phyloP scores from a whole-genome alignment of 2,113 vertebrate species.

The Pardalotus punctatus region DNA sequence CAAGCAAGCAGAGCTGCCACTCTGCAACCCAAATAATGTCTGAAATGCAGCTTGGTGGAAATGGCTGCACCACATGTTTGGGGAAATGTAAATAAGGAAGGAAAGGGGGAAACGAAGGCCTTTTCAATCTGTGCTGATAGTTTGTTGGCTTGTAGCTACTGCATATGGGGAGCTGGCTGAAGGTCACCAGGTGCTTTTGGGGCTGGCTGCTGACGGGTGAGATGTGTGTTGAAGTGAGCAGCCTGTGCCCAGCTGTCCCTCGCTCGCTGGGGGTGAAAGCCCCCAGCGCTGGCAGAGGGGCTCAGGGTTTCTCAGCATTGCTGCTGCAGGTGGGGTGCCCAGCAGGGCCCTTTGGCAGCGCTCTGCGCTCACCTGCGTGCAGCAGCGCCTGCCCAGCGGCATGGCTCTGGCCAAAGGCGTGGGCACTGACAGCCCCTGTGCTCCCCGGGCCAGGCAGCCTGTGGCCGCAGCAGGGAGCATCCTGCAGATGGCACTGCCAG shows the following conservation, averaged over 20 bases:
- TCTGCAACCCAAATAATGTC: neutral
- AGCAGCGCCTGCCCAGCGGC: neutral
- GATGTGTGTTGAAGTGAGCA: neutral
- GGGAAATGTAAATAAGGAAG: neutral
- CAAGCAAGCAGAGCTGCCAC: neutral
- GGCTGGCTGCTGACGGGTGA: neutral
- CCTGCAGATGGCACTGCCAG: neutral
- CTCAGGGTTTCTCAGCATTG: neutral
- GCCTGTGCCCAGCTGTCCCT: neutral
- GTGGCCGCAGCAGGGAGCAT: neutral
- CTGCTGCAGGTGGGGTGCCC: neutral
- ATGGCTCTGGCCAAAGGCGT: neutral
- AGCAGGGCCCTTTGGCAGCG: neutral
- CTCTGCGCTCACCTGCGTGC: neutral
- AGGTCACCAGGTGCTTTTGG: neutral
- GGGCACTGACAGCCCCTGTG: neutral
- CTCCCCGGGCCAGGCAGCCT: neutral
- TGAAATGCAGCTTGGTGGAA: neutral
- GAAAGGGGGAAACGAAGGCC: neutral
- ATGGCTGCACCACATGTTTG: neutral
- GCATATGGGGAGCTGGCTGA: neutral
- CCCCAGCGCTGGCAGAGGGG: neutral
- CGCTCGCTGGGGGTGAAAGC: neutral
- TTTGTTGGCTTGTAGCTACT: neutral
- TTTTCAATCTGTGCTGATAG: neutral